Base-by-base conservation (phyloP, 2,888 invertebrate genomes). In the Tetheella fluctuosa region DNA sequence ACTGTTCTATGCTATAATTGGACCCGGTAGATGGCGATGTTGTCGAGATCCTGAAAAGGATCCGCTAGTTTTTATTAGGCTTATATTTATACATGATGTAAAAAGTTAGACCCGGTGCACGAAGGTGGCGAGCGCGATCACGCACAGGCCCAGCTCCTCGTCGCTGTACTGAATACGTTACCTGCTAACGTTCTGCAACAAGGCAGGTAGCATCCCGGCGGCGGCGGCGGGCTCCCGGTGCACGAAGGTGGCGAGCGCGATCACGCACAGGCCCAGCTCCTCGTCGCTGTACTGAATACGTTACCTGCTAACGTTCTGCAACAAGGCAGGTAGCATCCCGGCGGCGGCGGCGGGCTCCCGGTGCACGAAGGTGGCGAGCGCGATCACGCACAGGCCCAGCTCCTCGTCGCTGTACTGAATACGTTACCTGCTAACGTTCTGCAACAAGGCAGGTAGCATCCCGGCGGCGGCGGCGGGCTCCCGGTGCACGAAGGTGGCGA, bases 381-480 rank as follows among this genome's bases (percentile, higher is more conserved):
- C 97, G 56, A 99, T 97, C 73, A 99, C 97, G 77, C 98, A 97
- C 59, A 99, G 94, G 0, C 98, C 98, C 62, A 99, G 94, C 84
- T 99, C 99, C 84, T 99, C 99, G 84, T 99, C 99, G 67, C 98
- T 25, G 25, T 25, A 6, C 3, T 2, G 25, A 6, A 25, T 6
- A 25, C 3, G 6, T 25, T 25, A 98, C 98, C 97, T 97, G 61
- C 98, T 96, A 25, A 98, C 97, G 65, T 96, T 95, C 65, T 96
- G 96, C 30, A 99, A 93, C 71, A 99, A 97, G 74, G 98, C 97
- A 0, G 99, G 98, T 65, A 99, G 89, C 78, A 98, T 94, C 0
- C 98, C 97, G 2, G 99, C 99, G n/a, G 99, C 99, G 70, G 97
- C 94, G 1, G 97, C 95, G 0, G 99, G 99, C 86, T 99, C 99